Base-by-base conservation (phyloP, 2,113 vertebrate species). In the Aegypius monachus region DNA sequence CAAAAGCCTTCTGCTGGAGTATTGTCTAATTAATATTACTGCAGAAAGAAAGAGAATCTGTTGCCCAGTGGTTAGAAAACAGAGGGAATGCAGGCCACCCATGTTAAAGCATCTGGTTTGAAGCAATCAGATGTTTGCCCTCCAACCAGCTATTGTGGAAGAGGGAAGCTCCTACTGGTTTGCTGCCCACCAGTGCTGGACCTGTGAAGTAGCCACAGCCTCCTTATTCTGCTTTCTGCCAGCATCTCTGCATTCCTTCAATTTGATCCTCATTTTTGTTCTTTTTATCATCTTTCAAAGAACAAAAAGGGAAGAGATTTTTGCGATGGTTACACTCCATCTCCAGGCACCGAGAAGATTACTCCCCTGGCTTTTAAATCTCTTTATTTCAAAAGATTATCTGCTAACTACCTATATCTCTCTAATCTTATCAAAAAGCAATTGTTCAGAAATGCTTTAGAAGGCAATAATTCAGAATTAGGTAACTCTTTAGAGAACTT, bases 391-490 rank as follows among this genome's bases (percentile, higher is more conserved):
- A 65, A 91, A 87, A 83, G 23, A 77, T 81, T 88, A 34, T 77
- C 53, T 93, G 15, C 70, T 88, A 85, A 74, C 59, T 72, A 77
- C 48, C 59, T 58, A 4, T 66, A 86, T 71, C 38, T 80, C 50
- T 75, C 12, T 59, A 93, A 91, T 86, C 67, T 93, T 61, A 88
- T 42, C 50, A 84, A 95, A 89, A 91, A 55, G 11, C 38, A 81
- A 70, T 93, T 94, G 72, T 75, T 93, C 68, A 91, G 88, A 88
- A 92, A 90, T 74, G 38, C n/a, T 93, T 91, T 80, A 82, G 78
- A 83, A 88, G 45, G 52, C 14, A 85, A 92, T 77, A 91, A 86
- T 88, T 93, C n/a, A 75, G 42, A 85, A 82, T 92, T 75, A 66
- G 19, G 43, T 59, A 89, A 71, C 50, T 82, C 27, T 14, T 86